phyloP scores from a whole-genome alignment of 2,113 vertebrate species.

The Tragulus kanchil region DNA sequence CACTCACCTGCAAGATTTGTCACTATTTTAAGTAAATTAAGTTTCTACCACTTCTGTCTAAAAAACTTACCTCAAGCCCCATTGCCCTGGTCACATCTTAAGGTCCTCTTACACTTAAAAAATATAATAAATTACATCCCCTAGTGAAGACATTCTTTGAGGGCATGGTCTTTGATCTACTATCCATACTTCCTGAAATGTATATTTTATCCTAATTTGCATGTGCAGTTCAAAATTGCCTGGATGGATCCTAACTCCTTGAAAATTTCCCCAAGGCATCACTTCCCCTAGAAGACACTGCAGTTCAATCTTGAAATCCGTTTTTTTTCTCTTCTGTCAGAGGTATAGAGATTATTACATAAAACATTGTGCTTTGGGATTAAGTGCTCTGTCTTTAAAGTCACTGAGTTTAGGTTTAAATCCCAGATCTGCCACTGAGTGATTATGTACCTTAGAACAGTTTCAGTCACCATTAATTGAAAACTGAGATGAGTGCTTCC shows the following conservation, averaged over 20 bases:
- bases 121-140: background rate
- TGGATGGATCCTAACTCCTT: background rate
- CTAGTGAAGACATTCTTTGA: background rate
- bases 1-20: background rate
- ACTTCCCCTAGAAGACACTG: background rate
- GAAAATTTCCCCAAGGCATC: background rate
- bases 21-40: background rate
- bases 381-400: background rate
- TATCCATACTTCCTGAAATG: background rate
- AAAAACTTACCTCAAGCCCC: background rate
- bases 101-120: background rate
- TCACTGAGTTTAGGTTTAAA: background rate
- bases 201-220: background rate
- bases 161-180: background rate
- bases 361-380: background rate
- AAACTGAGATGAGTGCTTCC: background rate
- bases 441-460: background rate
- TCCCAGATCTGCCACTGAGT: background rate
- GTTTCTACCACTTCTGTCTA: background rate
- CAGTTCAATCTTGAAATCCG: background rate
- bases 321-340: background rate
- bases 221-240: background rate
- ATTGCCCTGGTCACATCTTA: background rate
- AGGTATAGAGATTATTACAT: background rate
- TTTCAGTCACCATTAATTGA: background rate